Base-by-base conservation (phyloP, 2,113 vertebrate species). In the Mus spicilegus region DNA sequence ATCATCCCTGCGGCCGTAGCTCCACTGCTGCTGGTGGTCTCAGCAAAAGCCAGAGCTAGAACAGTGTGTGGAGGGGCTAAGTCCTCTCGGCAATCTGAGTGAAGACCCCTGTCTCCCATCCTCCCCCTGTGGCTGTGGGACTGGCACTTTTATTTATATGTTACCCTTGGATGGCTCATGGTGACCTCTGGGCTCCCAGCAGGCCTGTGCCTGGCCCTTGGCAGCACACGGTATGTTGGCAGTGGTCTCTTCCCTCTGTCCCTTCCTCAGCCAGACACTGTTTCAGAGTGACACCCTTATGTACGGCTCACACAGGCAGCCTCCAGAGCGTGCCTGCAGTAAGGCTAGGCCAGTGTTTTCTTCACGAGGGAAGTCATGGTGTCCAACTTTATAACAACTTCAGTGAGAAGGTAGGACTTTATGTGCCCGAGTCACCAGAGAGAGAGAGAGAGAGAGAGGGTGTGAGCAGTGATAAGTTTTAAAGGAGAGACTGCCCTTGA, bases 301-400 rank as follows among this genome's bases (percentile, higher is more conserved):
- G 0, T 7, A 0, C 7, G 0, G 4, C 14, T 90, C 39, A 1
- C 46, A 26, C 14, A 51, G 61, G 33, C 7, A 28, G n/a, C 82
- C 58, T 28, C 39, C 7, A 8, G 58, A 33, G 0, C 49, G 9
- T 11, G 58, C 2, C 1, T 22, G 22, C 24, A 3, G 54, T 3
- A 58, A 13, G 26, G 1, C 28, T 54, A 10, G 0, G 58, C 39
- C 13, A 13, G 19, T 0, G 12, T 3, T 51, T 4, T 0, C 10
- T 20, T 42, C 26, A 0, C 7, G 28, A 0, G 36, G 30, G 54
- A 54, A 7, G 4, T 51, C 49, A 8, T 2, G 3, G 12, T 4
- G 24, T 33, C 92, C 4, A 1, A 20, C 26, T 26, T 80, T 63
- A 17, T 30, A 63, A 16, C 0, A 10, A 28, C 56, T n/a, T 28